Base-by-base conservation (phyloP, 2,113 vertebrate genomes). In the Myiozetetes cayanensis region DNA sequence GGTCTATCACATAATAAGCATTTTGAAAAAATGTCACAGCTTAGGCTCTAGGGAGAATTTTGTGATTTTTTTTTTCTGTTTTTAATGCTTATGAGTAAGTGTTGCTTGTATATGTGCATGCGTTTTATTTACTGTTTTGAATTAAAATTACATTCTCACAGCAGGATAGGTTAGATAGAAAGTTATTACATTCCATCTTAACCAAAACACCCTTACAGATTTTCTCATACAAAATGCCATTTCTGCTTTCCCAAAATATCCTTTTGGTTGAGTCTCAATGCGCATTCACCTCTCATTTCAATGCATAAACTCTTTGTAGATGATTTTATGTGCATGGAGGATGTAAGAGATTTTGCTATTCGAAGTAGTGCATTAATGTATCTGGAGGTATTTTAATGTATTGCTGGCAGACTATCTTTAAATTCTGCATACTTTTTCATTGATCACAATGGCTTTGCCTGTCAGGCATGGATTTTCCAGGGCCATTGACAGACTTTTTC, bases 281-380 rank as follows among this genome's bases (percentile, higher is more conserved):
- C 12, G 46, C 20, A 79, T 4, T 59, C 47, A 72, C 75, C 62
- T 16, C 3, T 53, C 37, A 49, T 88, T 84, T 85, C 53, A 79
- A 46, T 58, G 23, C 9, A 82, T 56, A 89, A 93, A 75, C 7
- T n/a, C 14, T 72, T 31, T 59, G 50, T 25, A 68, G 52, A 21
- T 88, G 28, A 76, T 77, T 67, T 83, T 65, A 62, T 21, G 41
- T 67, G 24, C n/a, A 56, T 52, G 49, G 25, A 67, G 12, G 71
- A 59, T 47, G 11, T 55, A 63, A 77, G 33, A 78, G 4, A 47
- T 95, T 91, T 92, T 91, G 33, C 61, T 79, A 50, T 81, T 89
- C 2, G 3, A 63, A 67, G 62, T 19, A 47, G 7, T 24, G 20
- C n/a, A 50, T 78, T 74, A 75, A 25, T 56, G 9, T 27, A 21